These are phyloP conservation scores for Benthosema pterotum DNA, from an alignment of 2,797 vertebrate genomes.

Conservation along the genomic window DNA sequence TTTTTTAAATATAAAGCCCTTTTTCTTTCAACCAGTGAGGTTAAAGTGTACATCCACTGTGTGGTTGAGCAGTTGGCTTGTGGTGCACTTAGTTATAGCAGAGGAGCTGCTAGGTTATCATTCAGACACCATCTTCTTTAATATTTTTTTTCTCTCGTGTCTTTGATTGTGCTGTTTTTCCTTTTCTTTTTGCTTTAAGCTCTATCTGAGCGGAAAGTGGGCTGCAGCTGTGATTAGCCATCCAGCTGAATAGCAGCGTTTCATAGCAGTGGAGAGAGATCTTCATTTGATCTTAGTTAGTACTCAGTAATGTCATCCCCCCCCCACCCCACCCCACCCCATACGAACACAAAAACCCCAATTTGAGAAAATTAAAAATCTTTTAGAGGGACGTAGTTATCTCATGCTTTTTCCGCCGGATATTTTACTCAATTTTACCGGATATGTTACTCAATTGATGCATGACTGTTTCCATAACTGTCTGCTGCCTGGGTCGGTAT, in stretches of 20 bases:
- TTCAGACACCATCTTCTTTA: conserved; percentile 5
- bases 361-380: conserved; percentile 74
- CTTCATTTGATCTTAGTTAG: conserved; percentile 66
- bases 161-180: conserved; percentile 24
- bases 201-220: conserved; percentile 27
- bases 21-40: background rate
- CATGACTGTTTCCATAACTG: conserved; percentile 73
- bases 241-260: conserved; percentile 44
- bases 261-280: conserved; percentile 61
- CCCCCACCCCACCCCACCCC: background rate
- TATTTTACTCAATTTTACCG: no score
- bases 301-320: conserved; percentile 49
- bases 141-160: conserved; percentile 25
- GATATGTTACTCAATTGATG: conserved; percentile 74
- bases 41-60: conserved; percentile 2
- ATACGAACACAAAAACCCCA: conserved; percentile 55
- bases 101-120: background rate
- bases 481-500: conserved; percentile 71
- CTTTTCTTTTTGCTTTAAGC: conserved; percentile 16
- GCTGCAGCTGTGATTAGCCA: conserved; percentile 49
- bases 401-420: conserved; percentile 50
- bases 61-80: background rate
- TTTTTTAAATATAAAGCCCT: conserved; percentile 35
- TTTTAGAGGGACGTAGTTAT: conserved; percentile 69
- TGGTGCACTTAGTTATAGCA: conserved; percentile 17